Conservation (phyloP, 2,888 invertebrate species). For the Heterodera filipjevi region DNA sequence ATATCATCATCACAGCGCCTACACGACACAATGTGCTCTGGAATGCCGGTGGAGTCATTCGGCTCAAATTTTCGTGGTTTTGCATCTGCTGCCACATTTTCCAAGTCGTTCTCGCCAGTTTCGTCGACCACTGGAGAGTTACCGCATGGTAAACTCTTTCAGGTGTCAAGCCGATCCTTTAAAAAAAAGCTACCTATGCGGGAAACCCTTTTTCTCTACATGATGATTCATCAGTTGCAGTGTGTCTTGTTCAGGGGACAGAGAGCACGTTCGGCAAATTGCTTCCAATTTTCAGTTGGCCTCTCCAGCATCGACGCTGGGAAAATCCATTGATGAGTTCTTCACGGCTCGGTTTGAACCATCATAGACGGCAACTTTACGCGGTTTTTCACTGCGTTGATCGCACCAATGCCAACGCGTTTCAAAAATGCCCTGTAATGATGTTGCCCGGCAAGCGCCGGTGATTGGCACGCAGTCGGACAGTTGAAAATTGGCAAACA, state of each 20-base stretch:
- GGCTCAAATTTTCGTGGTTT: not conserved
- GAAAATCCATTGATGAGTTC: not conserved
- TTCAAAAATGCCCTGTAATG: not conserved
- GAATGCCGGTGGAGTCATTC: not conserved
- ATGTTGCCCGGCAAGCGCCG: not conserved
- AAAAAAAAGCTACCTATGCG: not conserved
- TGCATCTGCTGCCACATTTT: not conserved
- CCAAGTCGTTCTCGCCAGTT: not conserved
- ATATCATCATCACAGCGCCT: constrained; percentile 17
- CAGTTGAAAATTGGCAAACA: not conserved
- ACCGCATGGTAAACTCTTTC: not conserved
- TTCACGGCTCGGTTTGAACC: not conserved
- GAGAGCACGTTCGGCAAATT: not conserved
- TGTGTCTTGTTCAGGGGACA: not conserved
- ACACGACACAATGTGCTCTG: not conserved
- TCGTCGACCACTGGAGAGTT: not conserved
- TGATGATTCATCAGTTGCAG: not conserved
- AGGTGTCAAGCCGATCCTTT: not conserved
- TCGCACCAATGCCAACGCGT: not conserved
- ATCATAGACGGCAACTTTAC: not conserved
- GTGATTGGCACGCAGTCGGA: constrained; percentile 1
- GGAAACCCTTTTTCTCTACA: not conserved
- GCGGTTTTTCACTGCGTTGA: not conserved
- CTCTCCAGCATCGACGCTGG: not conserved
- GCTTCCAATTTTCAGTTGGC: not conserved